Conservation (phyloP, 2,888 invertebrate species). For the Limnephilus auricula region DNA sequence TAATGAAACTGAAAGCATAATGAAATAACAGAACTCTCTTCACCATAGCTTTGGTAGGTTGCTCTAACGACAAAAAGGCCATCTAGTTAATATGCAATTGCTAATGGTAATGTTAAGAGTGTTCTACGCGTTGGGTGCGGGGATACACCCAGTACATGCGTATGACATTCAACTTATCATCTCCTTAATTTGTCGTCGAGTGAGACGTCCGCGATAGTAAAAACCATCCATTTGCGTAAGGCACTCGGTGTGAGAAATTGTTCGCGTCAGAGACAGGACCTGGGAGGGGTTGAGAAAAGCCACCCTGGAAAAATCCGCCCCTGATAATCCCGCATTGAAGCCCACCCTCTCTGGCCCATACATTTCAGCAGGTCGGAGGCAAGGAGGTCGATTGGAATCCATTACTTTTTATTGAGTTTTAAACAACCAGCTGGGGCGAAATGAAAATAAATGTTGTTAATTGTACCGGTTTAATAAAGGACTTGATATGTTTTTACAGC, state of each 20-base stretch:
- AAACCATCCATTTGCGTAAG: conserved; percentile 60
- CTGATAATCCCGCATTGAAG: conserved; percentile 40
- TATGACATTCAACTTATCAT: conserved; percentile 65
- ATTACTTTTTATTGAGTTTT: conserved; percentile 60
- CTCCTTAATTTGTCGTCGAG: conserved; percentile 60
- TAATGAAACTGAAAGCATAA: not conserved
- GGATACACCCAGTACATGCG: conserved; percentile 56
- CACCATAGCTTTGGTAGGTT: not conserved
- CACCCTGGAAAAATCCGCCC: conserved; percentile 38
- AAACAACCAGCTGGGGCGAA: conserved; percentile 53
- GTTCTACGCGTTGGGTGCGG: not conserved
- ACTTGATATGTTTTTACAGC: conserved; percentile 32
- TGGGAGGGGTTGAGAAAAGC: conserved; percentile 16
- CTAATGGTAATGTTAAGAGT: conserved; percentile 33
- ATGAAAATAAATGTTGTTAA: conserved; percentile 52
- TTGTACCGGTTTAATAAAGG: conserved; percentile 51
- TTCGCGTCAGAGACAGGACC: conserved; percentile 60
- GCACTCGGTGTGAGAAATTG: conserved; percentile 62
- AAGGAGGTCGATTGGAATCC: conserved; percentile 57
- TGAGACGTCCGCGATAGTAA: conserved; percentile 53
- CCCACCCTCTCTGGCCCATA: conserved; percentile 30
- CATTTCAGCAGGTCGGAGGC: conserved; percentile 46
- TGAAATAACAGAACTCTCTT: not conserved
- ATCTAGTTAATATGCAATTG: not conserved
- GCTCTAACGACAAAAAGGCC: not conserved